These are phyloP conservation scores for Lomographa bimaculata DNA, from an alignment of 2,888 invertebrate genomes.

Conservation along the genomic window DNA sequence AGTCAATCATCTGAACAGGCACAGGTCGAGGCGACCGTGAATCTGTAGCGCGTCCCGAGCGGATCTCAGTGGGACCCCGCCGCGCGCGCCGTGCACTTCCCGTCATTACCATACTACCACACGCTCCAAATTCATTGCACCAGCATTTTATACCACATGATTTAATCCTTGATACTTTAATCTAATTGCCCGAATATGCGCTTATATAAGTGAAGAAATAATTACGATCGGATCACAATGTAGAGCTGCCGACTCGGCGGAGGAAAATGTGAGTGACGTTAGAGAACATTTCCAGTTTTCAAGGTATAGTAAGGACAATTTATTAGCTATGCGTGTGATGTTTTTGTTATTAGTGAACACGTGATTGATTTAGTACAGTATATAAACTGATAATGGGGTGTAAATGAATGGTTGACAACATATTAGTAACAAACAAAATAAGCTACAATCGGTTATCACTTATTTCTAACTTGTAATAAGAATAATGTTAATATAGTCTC, in stretches of 20 bases:
- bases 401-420: too few relatives aligned
- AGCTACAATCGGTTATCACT: too few relatives aligned
- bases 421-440: too few relatives aligned
- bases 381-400: too few relatives aligned
- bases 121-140: constrained; percentile 29
- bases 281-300: constrained; percentile 20
- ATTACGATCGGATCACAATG: constrained; percentile 62
- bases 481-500: too few relatives aligned
- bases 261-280: constrained; percentile 74
- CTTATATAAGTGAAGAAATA: constrained; percentile 48
- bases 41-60: constrained; percentile 59
- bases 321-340: constrained; percentile 9
- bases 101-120: constrained; percentile 36
- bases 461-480: too few relatives aligned
- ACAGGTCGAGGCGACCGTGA: constrained; percentile 78
- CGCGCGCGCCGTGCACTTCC: constrained; percentile 71
- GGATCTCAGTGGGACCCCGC: constrained; percentile 60
- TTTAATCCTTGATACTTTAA: constrained; percentile 29
- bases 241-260: constrained; percentile 71
- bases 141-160: constrained; percentile 16
- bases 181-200: constrained; percentile 42
- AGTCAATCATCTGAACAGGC: constrained; percentile 73
- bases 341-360: constrained; percentile 3
- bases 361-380: too few relatives aligned
- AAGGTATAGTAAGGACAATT: constrained; percentile 13